Conservation (phyloP, 2,113 vertebrate genomes). For the Chrysochloris asiatica region DNA sequence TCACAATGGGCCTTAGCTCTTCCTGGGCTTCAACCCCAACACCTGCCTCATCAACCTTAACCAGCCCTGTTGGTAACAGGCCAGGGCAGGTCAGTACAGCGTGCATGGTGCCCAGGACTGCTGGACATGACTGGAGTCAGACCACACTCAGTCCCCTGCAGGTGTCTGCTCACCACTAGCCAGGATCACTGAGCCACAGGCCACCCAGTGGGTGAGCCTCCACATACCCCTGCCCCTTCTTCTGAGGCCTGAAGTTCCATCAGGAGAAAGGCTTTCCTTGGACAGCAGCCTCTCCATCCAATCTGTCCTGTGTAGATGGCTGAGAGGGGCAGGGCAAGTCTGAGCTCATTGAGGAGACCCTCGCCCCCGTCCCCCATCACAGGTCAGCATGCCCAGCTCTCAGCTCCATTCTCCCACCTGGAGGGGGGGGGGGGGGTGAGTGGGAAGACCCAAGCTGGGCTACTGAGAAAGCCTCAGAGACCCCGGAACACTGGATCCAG, state of each 20-base stretch:
- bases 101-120: neutral
- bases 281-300: too few relatives aligned
- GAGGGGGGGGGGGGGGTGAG: neutral
- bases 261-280: neutral
- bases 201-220: too few relatives aligned
- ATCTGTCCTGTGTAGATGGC: neutral
- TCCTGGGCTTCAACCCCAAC: neutral
- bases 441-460: neutral
- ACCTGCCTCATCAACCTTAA: too few relatives aligned
- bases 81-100: neutral
- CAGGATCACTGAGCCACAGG: accelerated
- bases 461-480: neutral
- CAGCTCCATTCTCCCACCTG: neutral
- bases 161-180: neutral
- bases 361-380: too few relatives aligned
- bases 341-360: neutral
- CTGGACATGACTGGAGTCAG: neutral
- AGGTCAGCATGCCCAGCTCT: neutral
- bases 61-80: neutral
- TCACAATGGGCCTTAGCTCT: accelerated
- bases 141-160: neutral
- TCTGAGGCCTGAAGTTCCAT: too few relatives aligned
- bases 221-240: too few relatives aligned
- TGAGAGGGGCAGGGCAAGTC: neutral
- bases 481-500: neutral